A percentile compares a stretch with the other conserved stretches of the same genome.
phyloP scores from a whole-genome alignment of 1,140 invertebrate genomes.

The Drosophila santomea region DNA sequence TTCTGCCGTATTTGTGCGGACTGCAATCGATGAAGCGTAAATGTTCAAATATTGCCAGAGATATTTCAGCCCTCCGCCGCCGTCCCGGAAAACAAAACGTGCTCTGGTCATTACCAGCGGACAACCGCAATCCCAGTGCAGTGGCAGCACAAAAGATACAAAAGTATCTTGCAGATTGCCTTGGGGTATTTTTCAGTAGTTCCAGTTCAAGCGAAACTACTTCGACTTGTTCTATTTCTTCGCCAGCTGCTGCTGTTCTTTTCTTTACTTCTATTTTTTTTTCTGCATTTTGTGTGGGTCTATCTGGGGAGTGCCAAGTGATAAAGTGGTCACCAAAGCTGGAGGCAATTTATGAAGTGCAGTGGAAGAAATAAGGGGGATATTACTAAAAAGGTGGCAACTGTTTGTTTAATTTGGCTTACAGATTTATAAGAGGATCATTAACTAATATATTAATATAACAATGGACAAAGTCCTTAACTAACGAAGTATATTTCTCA shows the following conservation, averaged over 20 bases:
- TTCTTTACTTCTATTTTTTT: neutral
- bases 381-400: neutral
- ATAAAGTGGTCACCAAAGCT: slow-evolving; percentile 52
- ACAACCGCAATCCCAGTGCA: slow-evolving; percentile 50
- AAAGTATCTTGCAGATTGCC: slow-evolving; percentile 76
- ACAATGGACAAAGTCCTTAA: no score
- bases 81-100: slow-evolving; percentile 57
- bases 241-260: slow-evolving; percentile 11
- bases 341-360: slow-evolving; percentile 50
- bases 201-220: slow-evolving; percentile 50
- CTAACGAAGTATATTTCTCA: neutral
- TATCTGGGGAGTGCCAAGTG: slow-evolving; percentile 44
- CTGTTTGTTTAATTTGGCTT: neutral
- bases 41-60: slow-evolving; percentile 75
- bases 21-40: slow-evolving; percentile 81
- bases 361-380: slow-evolving; percentile 12
- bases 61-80: slow-evolving; percentile 33
- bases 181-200: slow-evolving; percentile 55
- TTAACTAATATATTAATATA: no score
- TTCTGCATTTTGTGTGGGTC: slow-evolving; percentile 12
- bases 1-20: slow-evolving; percentile 34
- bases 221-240: slow-evolving; percentile 48
- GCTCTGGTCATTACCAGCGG: slow-evolving; percentile 76
- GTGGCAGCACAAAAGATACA: slow-evolving; percentile 68
- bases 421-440: neutral